Base-by-base conservation (phyloP, 2,113 vertebrate species). In the Loxodonta africana region DNA sequence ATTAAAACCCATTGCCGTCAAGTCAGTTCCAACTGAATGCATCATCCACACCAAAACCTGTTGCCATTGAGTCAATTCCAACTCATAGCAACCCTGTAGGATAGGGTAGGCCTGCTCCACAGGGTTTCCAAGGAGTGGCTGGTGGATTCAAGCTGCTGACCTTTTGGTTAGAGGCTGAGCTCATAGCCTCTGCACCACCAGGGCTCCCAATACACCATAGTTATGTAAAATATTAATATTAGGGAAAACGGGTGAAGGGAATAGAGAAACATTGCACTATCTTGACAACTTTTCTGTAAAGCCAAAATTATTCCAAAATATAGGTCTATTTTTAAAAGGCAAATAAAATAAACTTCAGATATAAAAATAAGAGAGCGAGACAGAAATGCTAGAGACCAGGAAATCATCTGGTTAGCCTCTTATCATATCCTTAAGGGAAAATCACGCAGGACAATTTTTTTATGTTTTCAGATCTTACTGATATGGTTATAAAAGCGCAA, bases 321-420 rank as follows among this genome's bases (percentile, higher is more conserved):
- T 46, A 82, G 25, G 48, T 76, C 25, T 41, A 5, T 3, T 80
- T 93, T 93, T 44, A 69, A 96, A 93, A 93, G 20, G 33, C 81
- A 89, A 89, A 46, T 91, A 88, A 95, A 84, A 93, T 91, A 90
- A 95, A 83, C 80, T 69, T 53, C 76, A 81, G 60, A 85, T 51
- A 17, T 69, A 83, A 76, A 92, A 94, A 63, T 48, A 73, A 80
- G 26, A 84, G 30, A 71, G 14, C 74, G 60, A 51, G 51, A 37
- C 37, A 90, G 28, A 28, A n/a, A 4, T 62, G 3, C 51, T 65
- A 65, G 51, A 60, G 37, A 14, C 12, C 57, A 83, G 69, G 60
- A 90, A 87, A 33, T 63, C n/a, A 91, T 77, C 60, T 77, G 81
- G n/a, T 8, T 74, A 46, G 21, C 26, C 14, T 78, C 71, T 30